phyloP scores from a whole-genome alignment of 2,797 vertebrate species.

The Siniperca obscura region DNA sequence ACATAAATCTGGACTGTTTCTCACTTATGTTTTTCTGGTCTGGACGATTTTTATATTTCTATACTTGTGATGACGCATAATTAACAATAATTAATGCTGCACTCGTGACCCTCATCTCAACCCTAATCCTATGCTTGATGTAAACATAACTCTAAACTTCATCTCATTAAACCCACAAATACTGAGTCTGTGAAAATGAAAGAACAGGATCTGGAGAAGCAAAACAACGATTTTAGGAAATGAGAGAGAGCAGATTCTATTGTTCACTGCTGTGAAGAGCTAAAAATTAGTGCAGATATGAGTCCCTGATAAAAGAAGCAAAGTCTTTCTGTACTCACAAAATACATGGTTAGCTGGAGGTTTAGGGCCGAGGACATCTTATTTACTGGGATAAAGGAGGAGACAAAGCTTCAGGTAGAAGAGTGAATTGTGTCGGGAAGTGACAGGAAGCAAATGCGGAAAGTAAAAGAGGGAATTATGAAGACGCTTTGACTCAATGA shows the following conservation, averaged over 20 bases:
- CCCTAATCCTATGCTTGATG: neutral
- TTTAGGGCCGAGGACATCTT: neutral
- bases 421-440: too few relatives aligned
- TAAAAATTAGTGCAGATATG: neutral
- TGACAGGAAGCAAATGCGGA: neutral
- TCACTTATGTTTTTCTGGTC: neutral
- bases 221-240: neutral
- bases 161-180: slow-evolving; percentile 53
- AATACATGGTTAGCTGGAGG: neutral
- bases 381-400: neutral
- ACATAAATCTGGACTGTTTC: neutral
- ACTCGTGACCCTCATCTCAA: neutral
- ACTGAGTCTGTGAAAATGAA: slow-evolving; percentile 32
- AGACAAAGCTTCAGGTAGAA: neutral
- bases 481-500: neutral
- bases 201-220: slow-evolving; percentile 6
- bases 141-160: slow-evolving; percentile 18
- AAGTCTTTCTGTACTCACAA: neutral
- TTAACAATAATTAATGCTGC: neutral
- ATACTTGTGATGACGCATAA: neutral
- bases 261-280: slow-evolving; percentile 6
- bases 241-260: neutral
- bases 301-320: slow-evolving; percentile 8
- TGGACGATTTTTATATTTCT: neutral
- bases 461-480: neutral